phyloP scores from a whole-genome alignment of 2,113 vertebrate genomes.

The Crotalus tigris region DNA sequence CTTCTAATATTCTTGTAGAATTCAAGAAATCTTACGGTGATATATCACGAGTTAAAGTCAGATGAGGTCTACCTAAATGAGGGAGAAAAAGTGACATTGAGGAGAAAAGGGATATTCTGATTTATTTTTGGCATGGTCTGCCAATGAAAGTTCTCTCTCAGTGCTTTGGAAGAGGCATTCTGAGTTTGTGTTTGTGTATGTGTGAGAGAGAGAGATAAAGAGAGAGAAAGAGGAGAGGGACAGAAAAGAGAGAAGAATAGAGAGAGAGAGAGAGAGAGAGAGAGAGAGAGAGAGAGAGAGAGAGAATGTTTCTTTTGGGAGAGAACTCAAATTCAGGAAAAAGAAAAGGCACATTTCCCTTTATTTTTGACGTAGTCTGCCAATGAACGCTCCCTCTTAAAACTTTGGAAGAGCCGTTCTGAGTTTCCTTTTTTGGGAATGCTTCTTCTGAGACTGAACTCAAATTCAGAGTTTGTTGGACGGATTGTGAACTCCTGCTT shows the following conservation, averaged over 20 bases:
- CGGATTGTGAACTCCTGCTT: neutral
- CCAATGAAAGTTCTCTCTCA: neutral
- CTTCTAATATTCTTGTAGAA: neutral
- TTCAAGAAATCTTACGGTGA: neutral
- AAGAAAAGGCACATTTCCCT: neutral
- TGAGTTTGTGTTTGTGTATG: too few relatives aligned
- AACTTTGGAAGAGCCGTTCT: neutral
- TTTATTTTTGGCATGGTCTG: neutral
- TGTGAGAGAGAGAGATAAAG: too few relatives aligned
- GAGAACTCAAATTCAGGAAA: neutral
- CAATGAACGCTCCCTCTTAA: neutral
- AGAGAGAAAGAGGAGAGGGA: too few relatives aligned
- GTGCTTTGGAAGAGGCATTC: neutral
- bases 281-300: too few relatives aligned
- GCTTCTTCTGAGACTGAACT: neutral
- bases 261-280: too few relatives aligned
- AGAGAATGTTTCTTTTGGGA: neutral
- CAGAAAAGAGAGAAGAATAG: too few relatives aligned
- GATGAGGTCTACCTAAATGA: neutral
- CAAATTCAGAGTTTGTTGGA: neutral
- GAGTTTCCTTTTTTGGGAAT: neutral
- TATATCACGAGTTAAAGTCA: neutral
- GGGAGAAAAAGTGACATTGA: neutral
- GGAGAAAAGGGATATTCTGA: neutral
- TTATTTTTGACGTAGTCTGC: neutral